Conservation (phyloP, 2,113 vertebrate species). For the Poeciliopsis occidentalis region DNA sequence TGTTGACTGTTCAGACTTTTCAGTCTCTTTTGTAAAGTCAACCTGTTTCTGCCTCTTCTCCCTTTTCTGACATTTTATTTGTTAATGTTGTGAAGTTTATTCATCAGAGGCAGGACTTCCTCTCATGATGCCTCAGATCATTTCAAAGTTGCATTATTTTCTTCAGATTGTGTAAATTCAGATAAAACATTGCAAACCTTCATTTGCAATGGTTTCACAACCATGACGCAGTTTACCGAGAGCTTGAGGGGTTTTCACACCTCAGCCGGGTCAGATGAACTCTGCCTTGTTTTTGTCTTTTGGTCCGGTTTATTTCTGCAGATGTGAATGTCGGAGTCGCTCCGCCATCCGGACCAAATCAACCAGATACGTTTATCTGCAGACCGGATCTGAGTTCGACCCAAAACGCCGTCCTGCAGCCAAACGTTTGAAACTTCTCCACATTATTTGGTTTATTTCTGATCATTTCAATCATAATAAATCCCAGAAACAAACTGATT, state of each 20-base stretch:
- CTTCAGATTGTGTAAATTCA: not conserved
- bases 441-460: too few relatives aligned
- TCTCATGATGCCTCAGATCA: not conserved
- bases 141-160: conserved; percentile 17
- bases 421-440: too few relatives aligned
- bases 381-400: too few relatives aligned
- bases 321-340: not conserved
- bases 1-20: too few relatives aligned
- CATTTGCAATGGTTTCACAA: not conserved
- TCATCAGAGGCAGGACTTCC: not conserved
- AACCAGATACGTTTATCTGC: too few relatives aligned
- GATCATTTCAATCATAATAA: too few relatives aligned
- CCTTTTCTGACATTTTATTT: not conserved
- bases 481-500: too few relatives aligned
- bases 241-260: too few relatives aligned
- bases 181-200: conserved; percentile 9
- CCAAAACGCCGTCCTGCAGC: too few relatives aligned
- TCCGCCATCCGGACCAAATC: too few relatives aligned
- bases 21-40: too few relatives aligned
- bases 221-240: not conserved
- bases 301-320: not conserved
- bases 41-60: too few relatives aligned
- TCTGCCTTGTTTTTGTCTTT: not conserved
- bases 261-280: not conserved
- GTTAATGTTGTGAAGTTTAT: not conserved